These are phyloP conservation scores for Recurvirostra avosetta DNA, from an alignment of 2,113 vertebrate genomes.

Conservation along the genomic window DNA sequence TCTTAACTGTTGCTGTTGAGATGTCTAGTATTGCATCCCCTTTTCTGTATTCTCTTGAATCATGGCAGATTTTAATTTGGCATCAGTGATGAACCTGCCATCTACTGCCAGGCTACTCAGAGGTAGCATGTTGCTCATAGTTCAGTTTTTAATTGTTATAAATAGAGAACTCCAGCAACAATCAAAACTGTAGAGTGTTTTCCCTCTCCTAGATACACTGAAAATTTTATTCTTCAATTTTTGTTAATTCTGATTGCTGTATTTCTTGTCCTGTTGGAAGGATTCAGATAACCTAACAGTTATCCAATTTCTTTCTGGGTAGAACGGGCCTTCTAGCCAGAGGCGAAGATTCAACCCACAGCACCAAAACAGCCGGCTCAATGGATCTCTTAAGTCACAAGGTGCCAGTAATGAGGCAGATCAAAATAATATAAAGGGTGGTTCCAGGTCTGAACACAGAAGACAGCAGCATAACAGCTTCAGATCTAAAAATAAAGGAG, in stretches of 20 bases:
- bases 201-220: background rate
- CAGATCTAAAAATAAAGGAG: conserved; percentile 76
- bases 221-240: background rate
- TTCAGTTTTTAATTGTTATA: background rate
- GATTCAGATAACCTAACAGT: conserved; percentile 13
- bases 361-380: conserved; percentile 67
- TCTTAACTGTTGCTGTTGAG: background rate
- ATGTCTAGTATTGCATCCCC: background rate
- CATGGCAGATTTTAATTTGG: background rate
- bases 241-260: background rate
- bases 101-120: background rate
- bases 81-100: background rate
- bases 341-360: conserved; percentile 76
- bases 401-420: conserved; percentile 57
- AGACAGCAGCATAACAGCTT: conserved; percentile 73
- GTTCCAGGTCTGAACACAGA: conserved; percentile 70
- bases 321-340: conserved; percentile 74
- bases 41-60: background rate
- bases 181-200: background rate
- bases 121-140: background rate
- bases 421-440: conserved; percentile 28
- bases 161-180: background rate
- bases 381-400: conserved; percentile 65
- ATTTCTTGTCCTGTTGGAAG: background rate
- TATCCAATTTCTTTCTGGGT: conserved; percentile 21